Evolutionary conservation across 2,888 invertebrate genomes (phyloP).

Genomic region (Drosophila demipolita): DNA sequence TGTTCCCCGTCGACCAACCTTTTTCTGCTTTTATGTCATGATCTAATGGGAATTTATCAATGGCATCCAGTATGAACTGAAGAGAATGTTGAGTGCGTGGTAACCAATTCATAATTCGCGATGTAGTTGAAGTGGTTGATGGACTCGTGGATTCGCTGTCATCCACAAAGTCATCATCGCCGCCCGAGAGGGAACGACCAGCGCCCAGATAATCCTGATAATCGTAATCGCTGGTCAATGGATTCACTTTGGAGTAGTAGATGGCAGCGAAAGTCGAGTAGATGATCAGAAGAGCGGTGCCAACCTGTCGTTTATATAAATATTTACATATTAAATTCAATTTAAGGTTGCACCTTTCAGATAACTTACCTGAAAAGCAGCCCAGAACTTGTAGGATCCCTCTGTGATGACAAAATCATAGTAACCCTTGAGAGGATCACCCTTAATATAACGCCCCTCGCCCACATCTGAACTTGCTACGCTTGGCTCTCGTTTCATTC

Average conservation of each 20-base stretch:
- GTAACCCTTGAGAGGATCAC: constrained; percentile 92
- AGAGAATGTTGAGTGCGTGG: constrained; percentile 82
- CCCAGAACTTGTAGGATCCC: constrained; percentile 95
- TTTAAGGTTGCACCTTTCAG: not conserved
- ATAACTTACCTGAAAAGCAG: constrained; percentile 90
- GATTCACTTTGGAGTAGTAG: constrained; percentile 95
- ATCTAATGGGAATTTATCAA: constrained; percentile 83
- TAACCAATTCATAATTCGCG: constrained; percentile 74
- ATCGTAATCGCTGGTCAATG: constrained; percentile 91
- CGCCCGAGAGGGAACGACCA: constrained; percentile 87
- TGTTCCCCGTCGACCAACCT: constrained; percentile 56
- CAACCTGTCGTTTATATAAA: constrained; percentile 87
- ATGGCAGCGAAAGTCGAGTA: constrained; percentile 95
- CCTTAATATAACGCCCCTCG: constrained; percentile 85
- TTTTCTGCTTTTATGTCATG: constrained; percentile 48
- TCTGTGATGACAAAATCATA: constrained; percentile 95
- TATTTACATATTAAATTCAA: not conserved
- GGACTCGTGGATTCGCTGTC: constrained; percentile 48
- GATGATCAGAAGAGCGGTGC: constrained; percentile 91
- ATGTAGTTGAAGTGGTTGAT: constrained; percentile 36
- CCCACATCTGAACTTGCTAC: constrained; percentile 63
- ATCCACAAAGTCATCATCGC: constrained; percentile 83
- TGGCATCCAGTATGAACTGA: constrained; percentile 84
- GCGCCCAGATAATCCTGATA: constrained; percentile 90
- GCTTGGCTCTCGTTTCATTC: constrained; percentile 60